These are phyloP conservation scores for Gonioctena quinquepunctata DNA, from an alignment of 1,140 invertebrate species.

Conservation along the genomic window DNA sequence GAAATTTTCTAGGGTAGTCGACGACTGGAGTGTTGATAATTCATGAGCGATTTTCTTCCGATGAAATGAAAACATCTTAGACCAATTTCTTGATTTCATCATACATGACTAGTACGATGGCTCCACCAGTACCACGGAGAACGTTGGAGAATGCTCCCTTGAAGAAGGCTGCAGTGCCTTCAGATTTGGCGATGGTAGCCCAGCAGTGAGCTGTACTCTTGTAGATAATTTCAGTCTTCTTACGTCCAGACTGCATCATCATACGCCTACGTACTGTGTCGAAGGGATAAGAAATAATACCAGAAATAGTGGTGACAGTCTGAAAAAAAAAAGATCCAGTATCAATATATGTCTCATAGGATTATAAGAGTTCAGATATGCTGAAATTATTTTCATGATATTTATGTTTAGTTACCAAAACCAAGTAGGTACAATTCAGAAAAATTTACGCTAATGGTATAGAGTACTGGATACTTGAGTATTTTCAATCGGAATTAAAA, in stretches of 20 bases:
- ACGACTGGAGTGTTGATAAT: slow-evolving; percentile 31
- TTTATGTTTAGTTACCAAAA: too few relatives aligned
- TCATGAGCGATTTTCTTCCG: slow-evolving; percentile 18
- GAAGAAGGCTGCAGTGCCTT: slow-evolving; percentile 75
- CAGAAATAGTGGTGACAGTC: slow-evolving; percentile 54
- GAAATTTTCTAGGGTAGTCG: slow-evolving; percentile 26
- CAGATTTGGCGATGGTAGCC: slow-evolving; percentile 67
- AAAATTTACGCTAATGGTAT: too few relatives aligned
- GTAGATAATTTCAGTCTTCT: slow-evolving; percentile 70
- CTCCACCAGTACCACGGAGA: slow-evolving; percentile 77
- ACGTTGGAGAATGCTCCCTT: slow-evolving; percentile 82
- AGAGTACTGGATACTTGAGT: too few relatives aligned
- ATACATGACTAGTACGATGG: slow-evolving; percentile 77
- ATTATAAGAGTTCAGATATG: too few relatives aligned
- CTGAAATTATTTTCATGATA: too few relatives aligned
- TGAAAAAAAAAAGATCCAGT: slow-evolving; percentile 45
- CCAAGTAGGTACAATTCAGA: too few relatives aligned
- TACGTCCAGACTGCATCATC: slow-evolving; percentile 85
- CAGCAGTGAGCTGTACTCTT: slow-evolving; percentile 76
- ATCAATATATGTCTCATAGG: too few relatives aligned
- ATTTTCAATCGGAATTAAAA: too few relatives aligned
- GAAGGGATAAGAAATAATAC: slow-evolving; percentile 83
- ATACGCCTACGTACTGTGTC: slow-evolving; percentile 88
- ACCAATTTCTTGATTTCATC: slow-evolving; percentile 73
- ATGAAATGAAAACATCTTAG: slow-evolving; percentile 10